Conservation (phyloP, 2,113 vertebrate species). For the Thalassarche chlororhynchos region DNA sequence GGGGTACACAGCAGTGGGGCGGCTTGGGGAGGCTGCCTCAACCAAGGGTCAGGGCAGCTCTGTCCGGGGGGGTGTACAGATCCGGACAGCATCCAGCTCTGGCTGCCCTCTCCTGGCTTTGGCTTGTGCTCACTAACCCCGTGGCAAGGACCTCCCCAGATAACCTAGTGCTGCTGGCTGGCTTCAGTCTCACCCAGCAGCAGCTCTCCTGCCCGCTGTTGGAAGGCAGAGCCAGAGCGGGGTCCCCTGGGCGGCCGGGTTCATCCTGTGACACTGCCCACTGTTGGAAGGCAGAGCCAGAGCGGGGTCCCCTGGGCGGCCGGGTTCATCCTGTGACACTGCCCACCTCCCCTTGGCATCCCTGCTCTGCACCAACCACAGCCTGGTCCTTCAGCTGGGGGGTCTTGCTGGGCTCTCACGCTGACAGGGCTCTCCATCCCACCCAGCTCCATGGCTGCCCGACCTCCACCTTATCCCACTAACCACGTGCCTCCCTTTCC, state of each 20-base stretch:
- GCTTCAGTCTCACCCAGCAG: not conserved
- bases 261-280: not conserved
- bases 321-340: not conserved
- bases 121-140: not conserved
- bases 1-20: fast-evolving
- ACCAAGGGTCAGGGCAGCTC: not conserved
- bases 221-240: not conserved
- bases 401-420: not conserved
- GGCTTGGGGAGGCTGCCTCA: not conserved
- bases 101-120: not conserved
- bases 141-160: fast-evolving
- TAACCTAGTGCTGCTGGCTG: not conserved
- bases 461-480: not conserved
- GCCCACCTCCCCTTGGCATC: not conserved
- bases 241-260: not conserved
- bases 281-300: not conserved
- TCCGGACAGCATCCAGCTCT: not conserved
- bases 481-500: not conserved
- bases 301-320: not conserved
- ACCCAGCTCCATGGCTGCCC: not conserved
- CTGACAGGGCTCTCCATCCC: not conserved
- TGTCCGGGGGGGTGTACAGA: fast-evolving
- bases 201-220: not conserved
- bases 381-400: not conserved
- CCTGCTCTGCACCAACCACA: not conserved